Conservation (phyloP, 1,140 invertebrate genomes). For the Drosophila obscura region DNA sequence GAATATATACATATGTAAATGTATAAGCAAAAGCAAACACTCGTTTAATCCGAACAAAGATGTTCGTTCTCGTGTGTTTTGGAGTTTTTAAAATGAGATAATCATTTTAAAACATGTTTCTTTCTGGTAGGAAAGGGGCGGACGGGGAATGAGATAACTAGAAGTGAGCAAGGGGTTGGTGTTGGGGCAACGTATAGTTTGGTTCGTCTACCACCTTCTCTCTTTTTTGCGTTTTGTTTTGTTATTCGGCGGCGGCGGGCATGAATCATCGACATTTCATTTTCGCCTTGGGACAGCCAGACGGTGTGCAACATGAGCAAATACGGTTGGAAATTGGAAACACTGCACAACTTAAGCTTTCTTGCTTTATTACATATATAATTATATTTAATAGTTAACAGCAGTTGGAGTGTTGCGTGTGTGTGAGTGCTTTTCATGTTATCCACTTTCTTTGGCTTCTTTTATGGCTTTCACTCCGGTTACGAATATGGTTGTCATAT, state of each 20-base stretch:
- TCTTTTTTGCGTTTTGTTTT: slow-evolving; percentile 10
- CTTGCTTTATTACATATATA: slow-evolving; percentile 33
- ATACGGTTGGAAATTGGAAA: background rate
- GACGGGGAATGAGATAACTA: slow-evolving; percentile 1
- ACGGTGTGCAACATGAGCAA: slow-evolving; percentile 23
- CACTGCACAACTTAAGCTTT: slow-evolving; percentile 5
- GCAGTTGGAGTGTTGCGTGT: background rate
- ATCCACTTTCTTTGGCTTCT: slow-evolving; percentile 44
- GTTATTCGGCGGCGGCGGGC: too few species aligned
- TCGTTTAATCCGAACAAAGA: slow-evolving; percentile 7
- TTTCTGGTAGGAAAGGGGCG: background rate
- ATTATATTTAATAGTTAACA: slow-evolving; percentile 36
- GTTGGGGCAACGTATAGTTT: slow-evolving; percentile 5
- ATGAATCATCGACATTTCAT: slow-evolving; percentile 43
- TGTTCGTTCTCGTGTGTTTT: background rate
- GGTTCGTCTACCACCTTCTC: slow-evolving; percentile 22
- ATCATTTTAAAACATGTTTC: slow-evolving; percentile 47
- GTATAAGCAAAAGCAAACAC: background rate
- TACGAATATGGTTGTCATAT: background rate
- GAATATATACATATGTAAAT: background rate
- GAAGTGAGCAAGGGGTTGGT: slow-evolving; percentile 12
- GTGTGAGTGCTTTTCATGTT: slow-evolving; percentile 12
- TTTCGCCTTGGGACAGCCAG: slow-evolving; percentile 9
- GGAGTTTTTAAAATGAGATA: slow-evolving; percentile 45
- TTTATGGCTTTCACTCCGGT: slow-evolving; percentile 11